Percentiles rank a stretch among this genome's conserved stretches.
Evolutionary conservation across 2,888 invertebrate genomes (phyloP).

Genomic region (Noctua janthina): DNA sequence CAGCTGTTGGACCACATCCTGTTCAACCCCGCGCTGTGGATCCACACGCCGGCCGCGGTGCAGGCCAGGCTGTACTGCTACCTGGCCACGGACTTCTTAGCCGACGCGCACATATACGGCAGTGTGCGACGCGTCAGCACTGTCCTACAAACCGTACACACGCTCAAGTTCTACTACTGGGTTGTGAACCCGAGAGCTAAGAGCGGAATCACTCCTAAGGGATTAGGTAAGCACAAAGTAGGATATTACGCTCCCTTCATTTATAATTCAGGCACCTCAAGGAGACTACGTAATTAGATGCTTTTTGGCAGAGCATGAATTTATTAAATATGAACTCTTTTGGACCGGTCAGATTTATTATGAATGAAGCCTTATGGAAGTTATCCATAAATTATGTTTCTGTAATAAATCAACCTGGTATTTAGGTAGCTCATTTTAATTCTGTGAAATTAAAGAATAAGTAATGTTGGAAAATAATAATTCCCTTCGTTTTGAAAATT

Average conservation of each 20-base stretch:
- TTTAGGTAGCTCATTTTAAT: not conserved
- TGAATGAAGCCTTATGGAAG: conserved; percentile 21
- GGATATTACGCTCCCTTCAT: conserved; percentile 19
- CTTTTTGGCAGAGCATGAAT: conserved; percentile 22
- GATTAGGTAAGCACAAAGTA: conserved; percentile 93
- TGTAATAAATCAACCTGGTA: conserved; percentile 3
- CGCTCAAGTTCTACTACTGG: conserved; percentile 99
- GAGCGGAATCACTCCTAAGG: conserved; percentile 98
- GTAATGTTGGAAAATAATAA: conserved; percentile 24
- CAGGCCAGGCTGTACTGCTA: conserved; percentile 99
- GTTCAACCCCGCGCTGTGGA: conserved; percentile 99
- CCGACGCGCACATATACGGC: conserved; percentile 99
- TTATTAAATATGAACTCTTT: conserved; percentile 14
- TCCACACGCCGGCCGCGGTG: conserved; percentile 98
- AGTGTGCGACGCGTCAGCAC: conserved; percentile 99
- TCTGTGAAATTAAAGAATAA: conserved; percentile 29
- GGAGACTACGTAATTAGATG: conserved; percentile 46
- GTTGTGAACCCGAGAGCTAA: conserved; percentile 98
- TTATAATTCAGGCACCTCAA: conserved; percentile 54
- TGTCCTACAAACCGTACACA: conserved; percentile 99
- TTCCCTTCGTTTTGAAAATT: conserved; percentile 11
- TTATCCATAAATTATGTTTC: conserved; percentile 29
- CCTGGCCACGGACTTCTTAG: conserved; percentile 99
- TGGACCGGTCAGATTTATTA: conserved; percentile 32
- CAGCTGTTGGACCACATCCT: conserved; percentile 99